Conservation (phyloP, 2,888 invertebrate species). For the Spodoptera picta region DNA sequence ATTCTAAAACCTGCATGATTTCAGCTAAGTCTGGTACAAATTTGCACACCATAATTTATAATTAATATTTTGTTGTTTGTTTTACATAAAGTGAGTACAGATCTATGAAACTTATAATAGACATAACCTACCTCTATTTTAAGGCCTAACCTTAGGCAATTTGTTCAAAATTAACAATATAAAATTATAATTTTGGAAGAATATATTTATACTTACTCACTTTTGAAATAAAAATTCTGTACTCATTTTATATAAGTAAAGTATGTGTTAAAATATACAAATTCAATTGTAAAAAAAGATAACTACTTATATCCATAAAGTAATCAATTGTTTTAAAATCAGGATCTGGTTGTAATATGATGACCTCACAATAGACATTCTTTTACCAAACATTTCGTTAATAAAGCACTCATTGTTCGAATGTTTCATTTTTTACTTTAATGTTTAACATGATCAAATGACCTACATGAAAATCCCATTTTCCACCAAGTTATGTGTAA, state of each 20-base stretch:
- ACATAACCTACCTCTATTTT: constrained; percentile 68
- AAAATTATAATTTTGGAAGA: constrained; percentile 66
- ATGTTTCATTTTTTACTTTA: constrained; percentile 33
- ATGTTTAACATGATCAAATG: too few relatives aligned
- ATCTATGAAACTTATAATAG: constrained; percentile 48
- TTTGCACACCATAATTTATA: constrained; percentile 36
- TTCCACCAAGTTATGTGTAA: not conserved
- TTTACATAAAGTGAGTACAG: constrained; percentile 68
- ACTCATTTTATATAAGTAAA: constrained; percentile 68
- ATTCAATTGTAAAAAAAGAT: constrained; percentile 52
- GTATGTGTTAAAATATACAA: constrained; percentile 41
- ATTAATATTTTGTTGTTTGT: constrained; percentile 30
- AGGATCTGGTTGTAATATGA: constrained; percentile 80
- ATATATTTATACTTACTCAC: constrained; percentile 61
- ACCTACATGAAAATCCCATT: too few relatives aligned
- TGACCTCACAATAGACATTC: constrained; percentile 83
- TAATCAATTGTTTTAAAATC: constrained; percentile 55
- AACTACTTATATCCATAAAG: constrained; percentile 49
- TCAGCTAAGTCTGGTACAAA: constrained; percentile 54
- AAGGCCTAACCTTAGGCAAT: constrained; percentile 69
- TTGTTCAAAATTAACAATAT: constrained; percentile 59
- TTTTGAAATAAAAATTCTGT: constrained; percentile 64
- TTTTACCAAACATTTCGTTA: constrained; percentile 86
- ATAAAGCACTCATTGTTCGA: constrained; percentile 88
- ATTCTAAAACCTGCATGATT: constrained; percentile 49